A percentile compares a stretch with the other conserved stretches of the same genome.
Evolutionary conservation across 2,888 invertebrate genomes (phyloP).

Genomic region (Acronicta aceris): DNA sequence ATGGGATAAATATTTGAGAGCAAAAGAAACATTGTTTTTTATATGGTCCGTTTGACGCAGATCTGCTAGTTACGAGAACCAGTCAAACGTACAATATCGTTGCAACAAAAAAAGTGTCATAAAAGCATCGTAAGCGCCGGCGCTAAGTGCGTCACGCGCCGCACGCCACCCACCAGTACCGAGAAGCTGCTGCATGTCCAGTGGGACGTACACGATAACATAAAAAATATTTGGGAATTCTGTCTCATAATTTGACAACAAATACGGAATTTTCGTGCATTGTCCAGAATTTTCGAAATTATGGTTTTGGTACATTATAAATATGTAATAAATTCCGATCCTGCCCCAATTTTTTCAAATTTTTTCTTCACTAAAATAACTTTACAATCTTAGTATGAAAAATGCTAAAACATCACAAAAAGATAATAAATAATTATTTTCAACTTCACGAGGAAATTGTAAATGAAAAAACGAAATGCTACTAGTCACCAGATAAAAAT

Average conservation of each 20-base stretch:
- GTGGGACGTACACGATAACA: conserved; percentile 1
- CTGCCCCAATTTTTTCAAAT: no score
- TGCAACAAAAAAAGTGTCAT: conserved; percentile 25
- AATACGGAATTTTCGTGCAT: background rate
- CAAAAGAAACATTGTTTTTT: conserved; percentile 8
- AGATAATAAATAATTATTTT: background rate
- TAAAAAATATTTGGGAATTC: conserved; percentile 3
- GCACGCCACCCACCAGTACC: conserved; percentile 17
- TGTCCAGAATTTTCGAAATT: conserved; percentile 5
- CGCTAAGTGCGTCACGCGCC: conserved; percentile 24
- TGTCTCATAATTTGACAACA: conserved; percentile 2
- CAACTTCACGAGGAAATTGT: background rate
- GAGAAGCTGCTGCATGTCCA: conserved; percentile 23
- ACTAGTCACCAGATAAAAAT: conserved; percentile 2
- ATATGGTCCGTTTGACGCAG: conserved; percentile 18
- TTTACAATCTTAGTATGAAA: no score
- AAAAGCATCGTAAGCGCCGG: conserved; percentile 33
- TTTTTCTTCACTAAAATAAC: no score
- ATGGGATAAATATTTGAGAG: conserved; percentile 19
- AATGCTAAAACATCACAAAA: no score
- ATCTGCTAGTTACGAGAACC: conserved; percentile 32
- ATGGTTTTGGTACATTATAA: no score
- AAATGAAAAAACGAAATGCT: background rate
- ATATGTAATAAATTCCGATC: no score
- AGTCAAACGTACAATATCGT: conserved; percentile 10